Conservation (phyloP, 1,140 invertebrate species). For the Calephelis nemesis region DNA sequence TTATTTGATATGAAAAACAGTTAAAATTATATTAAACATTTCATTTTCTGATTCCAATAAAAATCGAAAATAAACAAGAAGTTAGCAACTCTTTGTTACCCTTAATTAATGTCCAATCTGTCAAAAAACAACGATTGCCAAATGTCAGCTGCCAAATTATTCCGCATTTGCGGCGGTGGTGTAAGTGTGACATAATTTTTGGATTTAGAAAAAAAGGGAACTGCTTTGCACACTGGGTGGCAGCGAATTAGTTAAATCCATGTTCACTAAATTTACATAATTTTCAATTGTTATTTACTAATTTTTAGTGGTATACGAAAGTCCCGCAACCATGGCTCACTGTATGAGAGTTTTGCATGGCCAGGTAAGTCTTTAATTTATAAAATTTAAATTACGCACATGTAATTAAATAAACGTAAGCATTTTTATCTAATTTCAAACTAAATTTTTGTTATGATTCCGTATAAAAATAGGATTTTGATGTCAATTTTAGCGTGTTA, state of each 20-base stretch:
- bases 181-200: constrained; percentile 32
- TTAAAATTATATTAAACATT: too few relatives aligned
- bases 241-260: constrained; percentile 48
- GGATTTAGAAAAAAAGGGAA: constrained; percentile 31
- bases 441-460: neutral
- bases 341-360: constrained; percentile 86
- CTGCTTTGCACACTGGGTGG: constrained; percentile 36
- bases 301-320: constrained; percentile 47
- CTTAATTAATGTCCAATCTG: neutral
- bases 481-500: neutral
- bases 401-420: constrained; percentile 32
- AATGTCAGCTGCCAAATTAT: constrained; percentile 49
- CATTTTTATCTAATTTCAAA: constrained; percentile 13
- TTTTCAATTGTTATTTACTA: constrained; percentile 38
- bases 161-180: constrained; percentile 45
- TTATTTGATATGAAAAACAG: too few relatives aligned
- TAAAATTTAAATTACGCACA: constrained; percentile 36
- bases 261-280: constrained; percentile 58
- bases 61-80: too few relatives aligned
- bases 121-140: constrained; percentile 27
- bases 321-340: constrained; percentile 84
- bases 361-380: constrained; percentile 80
- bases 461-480: neutral
- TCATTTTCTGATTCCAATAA: too few relatives aligned
- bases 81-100: too few relatives aligned